phyloP scores from a whole-genome alignment of 2,888 invertebrate species.

The Drosophila prostipennis region DNA sequence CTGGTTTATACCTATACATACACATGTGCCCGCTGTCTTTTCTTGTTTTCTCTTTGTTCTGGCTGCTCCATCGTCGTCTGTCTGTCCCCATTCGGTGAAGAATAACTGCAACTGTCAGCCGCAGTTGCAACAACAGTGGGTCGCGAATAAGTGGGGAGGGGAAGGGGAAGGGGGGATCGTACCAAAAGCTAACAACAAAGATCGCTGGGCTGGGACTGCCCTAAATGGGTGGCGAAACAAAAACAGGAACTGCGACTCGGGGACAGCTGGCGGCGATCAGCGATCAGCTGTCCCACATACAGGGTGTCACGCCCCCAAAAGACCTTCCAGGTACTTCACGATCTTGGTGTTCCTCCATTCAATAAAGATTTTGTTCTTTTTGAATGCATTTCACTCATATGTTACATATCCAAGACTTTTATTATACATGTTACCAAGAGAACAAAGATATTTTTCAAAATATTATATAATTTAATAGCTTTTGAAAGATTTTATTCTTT shows the following conservation, averaged over 20 bases:
- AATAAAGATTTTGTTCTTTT: no score
- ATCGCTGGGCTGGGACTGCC: slow-evolving; percentile 20
- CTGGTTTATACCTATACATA: slow-evolving; percentile 60
- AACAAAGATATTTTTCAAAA: no score
- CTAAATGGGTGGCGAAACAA: slow-evolving; percentile 21
- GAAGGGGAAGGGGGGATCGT: background rate
- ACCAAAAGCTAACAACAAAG: slow-evolving; percentile 1
- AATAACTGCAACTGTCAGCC: slow-evolving; percentile 79
- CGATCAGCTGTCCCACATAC: slow-evolving; percentile 5
- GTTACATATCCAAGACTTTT: no score
- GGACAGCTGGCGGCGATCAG: slow-evolving; percentile 13
- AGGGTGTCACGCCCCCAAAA: background rate
- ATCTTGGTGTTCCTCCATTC: background rate
- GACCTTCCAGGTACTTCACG: background rate
- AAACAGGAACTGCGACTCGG: background rate
- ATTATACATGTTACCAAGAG: no score
- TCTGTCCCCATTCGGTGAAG: slow-evolving; percentile 78
- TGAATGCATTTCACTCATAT: no score
- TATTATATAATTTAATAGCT: no score
- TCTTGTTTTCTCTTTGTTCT: slow-evolving; percentile 79
- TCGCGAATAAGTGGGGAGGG: background rate
- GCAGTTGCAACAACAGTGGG: slow-evolving; percentile 44
- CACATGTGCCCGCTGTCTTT: slow-evolving; percentile 53
- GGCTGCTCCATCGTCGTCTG: slow-evolving; percentile 31
- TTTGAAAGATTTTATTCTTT: no score